Conservation (phyloP, 2,797 vertebrate genomes). For the Myripristis jacobus region DNA sequence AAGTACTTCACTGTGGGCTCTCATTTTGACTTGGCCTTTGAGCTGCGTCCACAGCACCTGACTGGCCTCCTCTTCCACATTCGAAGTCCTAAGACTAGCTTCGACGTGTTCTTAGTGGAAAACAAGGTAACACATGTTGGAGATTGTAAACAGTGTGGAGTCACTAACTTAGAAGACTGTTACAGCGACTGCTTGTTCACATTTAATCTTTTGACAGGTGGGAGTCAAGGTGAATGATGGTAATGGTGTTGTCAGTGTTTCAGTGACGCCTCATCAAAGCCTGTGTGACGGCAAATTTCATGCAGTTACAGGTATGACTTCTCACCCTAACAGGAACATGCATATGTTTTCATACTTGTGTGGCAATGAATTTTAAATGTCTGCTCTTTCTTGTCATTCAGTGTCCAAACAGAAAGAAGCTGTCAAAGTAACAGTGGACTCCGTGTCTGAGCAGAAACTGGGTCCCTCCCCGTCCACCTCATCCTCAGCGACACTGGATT, state of each 20-base stretch:
- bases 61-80: constrained; percentile 74
- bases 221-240: constrained; percentile 76
- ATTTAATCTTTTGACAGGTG: constrained; percentile 76
- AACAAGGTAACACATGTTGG: constrained; percentile 66
- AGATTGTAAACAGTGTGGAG: neutral
- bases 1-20: constrained; percentile 44
- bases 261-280: constrained; percentile 75
- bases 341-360: neutral
- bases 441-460: constrained; percentile 39
- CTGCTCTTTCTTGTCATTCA: constrained; percentile 17
- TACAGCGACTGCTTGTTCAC: neutral
- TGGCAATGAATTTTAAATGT: neutral
- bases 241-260: constrained; percentile 70
- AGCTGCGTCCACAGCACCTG: constrained; percentile 64
- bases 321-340: neutral
- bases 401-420: constrained; percentile 64
- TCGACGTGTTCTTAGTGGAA: constrained; percentile 68
- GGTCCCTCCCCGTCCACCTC: constrained; percentile 28
- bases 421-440: constrained; percentile 60
- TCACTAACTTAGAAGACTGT: neutral
- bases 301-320: constrained; percentile 81
- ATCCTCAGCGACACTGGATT: constrained; percentile 38
- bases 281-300: constrained; percentile 87
- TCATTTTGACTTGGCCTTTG: constrained; percentile 66
- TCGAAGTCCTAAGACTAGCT: constrained; percentile 30